These are phyloP conservation scores for Bergia puertoricense DNA, from an alignment of 92 coral and sea anemone species.

Conservation along the genomic window DNA sequence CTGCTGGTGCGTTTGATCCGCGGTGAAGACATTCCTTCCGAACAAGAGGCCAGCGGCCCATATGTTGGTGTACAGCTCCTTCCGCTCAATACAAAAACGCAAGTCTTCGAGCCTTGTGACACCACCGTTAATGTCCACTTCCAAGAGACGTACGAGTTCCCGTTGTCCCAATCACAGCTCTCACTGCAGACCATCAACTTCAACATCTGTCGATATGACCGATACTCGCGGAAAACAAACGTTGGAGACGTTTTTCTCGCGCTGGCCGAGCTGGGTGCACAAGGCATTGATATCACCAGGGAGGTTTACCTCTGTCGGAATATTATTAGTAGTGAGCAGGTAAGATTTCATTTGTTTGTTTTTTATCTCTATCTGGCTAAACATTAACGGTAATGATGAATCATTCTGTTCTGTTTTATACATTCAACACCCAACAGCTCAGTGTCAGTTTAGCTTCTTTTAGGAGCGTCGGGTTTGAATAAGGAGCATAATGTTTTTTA, in stretches of 20 bases:
- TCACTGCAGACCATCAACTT: conserved; percentile 91
- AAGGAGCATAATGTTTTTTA: no score
- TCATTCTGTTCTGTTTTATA: not conserved
- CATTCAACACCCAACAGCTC: not conserved
- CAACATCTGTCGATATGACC: conserved; percentile 94
- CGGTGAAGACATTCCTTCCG: conserved; percentile 95
- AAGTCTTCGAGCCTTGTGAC: conserved; percentile 69
- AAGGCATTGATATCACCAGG: conserved; percentile 86
- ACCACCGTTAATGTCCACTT: conserved; percentile 82
- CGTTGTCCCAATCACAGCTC: conserved; percentile 76
- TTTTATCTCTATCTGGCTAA: not conserved
- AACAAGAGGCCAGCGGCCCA: conserved; percentile 81
- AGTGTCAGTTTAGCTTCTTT: not conserved
- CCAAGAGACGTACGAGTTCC: conserved; percentile 71
- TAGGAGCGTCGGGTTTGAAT: not conserved
- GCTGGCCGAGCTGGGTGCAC: conserved; percentile 95
- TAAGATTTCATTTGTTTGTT: not conserved
- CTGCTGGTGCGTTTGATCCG: conserved; percentile 86
- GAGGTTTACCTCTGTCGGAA: conserved; percentile 87
- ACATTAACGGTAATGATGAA: not conserved
- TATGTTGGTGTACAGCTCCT: conserved; percentile 86
- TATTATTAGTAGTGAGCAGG: conserved; percentile 88
- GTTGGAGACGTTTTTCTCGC: conserved; percentile 95
- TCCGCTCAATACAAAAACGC: conserved; percentile 73
- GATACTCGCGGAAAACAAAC: conserved; percentile 73